Evolutionary conservation across 2,113 vertebrate species (phyloP), one percentile per base, ranked within the genome.

Genomic region (Phalacrocorax aristotelis): DNA sequence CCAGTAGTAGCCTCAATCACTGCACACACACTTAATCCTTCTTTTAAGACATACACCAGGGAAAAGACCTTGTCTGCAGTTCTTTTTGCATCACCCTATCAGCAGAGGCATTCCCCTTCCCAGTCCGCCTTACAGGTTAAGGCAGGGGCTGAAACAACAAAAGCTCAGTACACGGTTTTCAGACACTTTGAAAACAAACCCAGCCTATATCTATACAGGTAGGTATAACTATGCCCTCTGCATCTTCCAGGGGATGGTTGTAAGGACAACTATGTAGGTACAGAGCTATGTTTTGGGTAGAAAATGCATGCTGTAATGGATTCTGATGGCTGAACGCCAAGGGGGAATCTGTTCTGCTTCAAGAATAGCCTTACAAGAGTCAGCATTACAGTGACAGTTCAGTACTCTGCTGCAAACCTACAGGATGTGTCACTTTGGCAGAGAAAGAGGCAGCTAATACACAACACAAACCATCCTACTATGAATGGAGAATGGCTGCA

Each of bases 371-470:
- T 95, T 90, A 90, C 55, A 55, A 94, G 93, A 97, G 92, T 98
- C 95, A 97, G 94, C 97, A 90, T 84, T 94, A 97, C 94, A 96
- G 89, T 90, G 94, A 94, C 94, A 95, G 93, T 95, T 97, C 91
- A 96, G 84, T 93, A 93, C 74, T 93, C 86, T 82, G 91, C 95
- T 95, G 95, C 94, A 96, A 46, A 97, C 65, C 95, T 96, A 95
- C 93, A 95, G 92, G 97, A 97, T 97, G 93, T 97, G 93, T 96
- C 96, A 95, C 95, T 97, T 80, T 94, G 96, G 97, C 95, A 95
- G 49, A 90, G 95, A 95, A 93, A 89, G 90, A 96, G 80, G 62
- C 52, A 89, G 93, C 72, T 81, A 87, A 95, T 79, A 93, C 90
- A 93, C 95, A 96, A 95, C 92, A 92, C 65, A 80, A 93, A 77